These are phyloP conservation scores for Acanthisitta chloris DNA, from an alignment of 2,113 vertebrate species.

Conservation along the genomic window DNA sequence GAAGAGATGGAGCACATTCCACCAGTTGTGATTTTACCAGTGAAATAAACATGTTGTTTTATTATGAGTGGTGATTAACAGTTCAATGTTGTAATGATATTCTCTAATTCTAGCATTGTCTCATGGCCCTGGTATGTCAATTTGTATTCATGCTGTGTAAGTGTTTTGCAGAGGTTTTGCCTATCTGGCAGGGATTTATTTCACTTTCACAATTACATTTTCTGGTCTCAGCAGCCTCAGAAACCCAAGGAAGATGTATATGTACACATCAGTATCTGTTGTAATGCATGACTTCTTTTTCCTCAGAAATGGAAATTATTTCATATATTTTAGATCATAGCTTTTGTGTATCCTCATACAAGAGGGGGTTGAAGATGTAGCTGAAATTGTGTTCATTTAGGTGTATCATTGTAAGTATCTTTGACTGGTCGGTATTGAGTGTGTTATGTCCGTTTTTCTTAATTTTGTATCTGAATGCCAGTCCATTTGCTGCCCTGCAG, in stretches of 20 bases:
- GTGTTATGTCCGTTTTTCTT: neutral
- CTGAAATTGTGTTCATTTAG: neutral
- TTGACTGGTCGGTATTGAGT: neutral
- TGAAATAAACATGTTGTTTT: neutral
- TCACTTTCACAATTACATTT: slow-evolving; percentile 50
- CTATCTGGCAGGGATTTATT: slow-evolving; percentile 63
- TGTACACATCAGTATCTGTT: neutral
- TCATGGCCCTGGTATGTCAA: slow-evolving; percentile 68
- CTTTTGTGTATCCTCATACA: neutral
- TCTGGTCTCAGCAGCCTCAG: neutral
- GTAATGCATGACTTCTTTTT: neutral
- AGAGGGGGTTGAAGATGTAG: neutral
- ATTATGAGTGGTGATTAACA: slow-evolving; percentile 27
- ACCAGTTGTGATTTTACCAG: neutral
- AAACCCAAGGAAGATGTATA: neutral
- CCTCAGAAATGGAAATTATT: neutral
- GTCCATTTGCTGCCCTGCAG: neutral
- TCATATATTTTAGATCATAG: neutral
- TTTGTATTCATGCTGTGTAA: slow-evolving; percentile 65
- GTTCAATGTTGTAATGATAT: slow-evolving; percentile 40
- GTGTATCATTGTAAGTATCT: neutral
- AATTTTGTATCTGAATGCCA: neutral
- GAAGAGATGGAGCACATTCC: neutral
- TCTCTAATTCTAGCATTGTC: slow-evolving; percentile 58
- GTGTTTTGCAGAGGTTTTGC: slow-evolving; percentile 50